phyloP scores from a whole-genome alignment of 2,797 vertebrate genomes.

The Muscicapa striata region DNA sequence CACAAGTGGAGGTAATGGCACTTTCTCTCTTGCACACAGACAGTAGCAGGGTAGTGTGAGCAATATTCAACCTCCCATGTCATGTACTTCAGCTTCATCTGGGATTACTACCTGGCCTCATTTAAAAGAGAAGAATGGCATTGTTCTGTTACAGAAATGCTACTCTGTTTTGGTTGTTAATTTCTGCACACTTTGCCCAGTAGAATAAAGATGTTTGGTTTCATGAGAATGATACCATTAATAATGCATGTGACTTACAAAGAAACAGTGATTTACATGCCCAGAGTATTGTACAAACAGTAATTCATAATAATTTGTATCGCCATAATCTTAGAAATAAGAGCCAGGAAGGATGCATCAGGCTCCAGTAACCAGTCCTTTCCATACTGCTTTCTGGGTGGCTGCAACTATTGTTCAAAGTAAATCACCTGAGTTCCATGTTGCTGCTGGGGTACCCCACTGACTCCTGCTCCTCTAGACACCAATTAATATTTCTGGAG shows the following conservation, averaged over 20 bases:
- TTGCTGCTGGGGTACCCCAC: neutral
- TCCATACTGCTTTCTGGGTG: neutral
- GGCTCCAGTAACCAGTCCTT: neutral
- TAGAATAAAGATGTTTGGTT: constrained; percentile 15
- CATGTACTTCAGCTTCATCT: constrained; percentile 11
- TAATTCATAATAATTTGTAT: neutral
- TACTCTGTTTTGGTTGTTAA: neutral
- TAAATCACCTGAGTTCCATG: neutral
- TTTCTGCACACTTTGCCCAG: neutral
- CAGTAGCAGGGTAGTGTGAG: neutral
- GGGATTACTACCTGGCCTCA: constrained; percentile 28
- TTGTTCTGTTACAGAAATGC: neutral
- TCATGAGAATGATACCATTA: neutral
- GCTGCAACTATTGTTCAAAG: neutral
- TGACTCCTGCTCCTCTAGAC: neutral
- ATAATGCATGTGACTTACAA: neutral
- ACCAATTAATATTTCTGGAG: neutral
- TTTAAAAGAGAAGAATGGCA: neutral
- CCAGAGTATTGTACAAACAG: neutral
- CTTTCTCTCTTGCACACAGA: neutral
- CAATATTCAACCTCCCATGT: neutral
- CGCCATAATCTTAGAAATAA: neutral
- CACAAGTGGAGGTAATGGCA: constrained; percentile 33
- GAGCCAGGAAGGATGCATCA: neutral
- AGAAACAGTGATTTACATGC: neutral